Base-by-base conservation (phyloP, 2,888 invertebrate genomes). In the Liopterus haemorrhoidalis region DNA sequence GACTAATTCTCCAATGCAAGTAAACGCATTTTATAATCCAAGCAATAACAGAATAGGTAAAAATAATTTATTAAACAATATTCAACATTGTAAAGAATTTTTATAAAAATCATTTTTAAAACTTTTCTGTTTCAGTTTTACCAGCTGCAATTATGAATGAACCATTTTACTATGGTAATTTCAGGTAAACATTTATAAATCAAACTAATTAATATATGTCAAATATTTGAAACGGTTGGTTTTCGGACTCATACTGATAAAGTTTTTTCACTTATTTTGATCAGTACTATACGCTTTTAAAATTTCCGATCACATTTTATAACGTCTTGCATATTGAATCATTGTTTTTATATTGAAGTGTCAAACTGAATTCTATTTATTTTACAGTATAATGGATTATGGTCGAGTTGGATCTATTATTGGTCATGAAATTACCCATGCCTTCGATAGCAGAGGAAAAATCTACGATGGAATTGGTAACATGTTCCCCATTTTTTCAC, bases 11-110 rank as follows among this genome's bases (percentile, higher is more conserved):
- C 74, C 76, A 0, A 72, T 78, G 12, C 67, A 73, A 20, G 76
- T 78, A 2, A 81, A 81, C 57, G 81, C 81, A 0, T 81, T 76
- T 60, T 81, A 82, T 63, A 76, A 74, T 54, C 69, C 75, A 20
- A 70, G 73, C 30, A 76, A 62, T 48, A 68, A 64, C 54, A 61
- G 58, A 63, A 73, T 66, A 49, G 64, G 64, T 76, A 69, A 64
- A 70, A 66, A 32, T n/a, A 30, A 9, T 30, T 25, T 41, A 43
- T 16, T 20, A 39, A 32, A 5, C 22, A 38, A n/a, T n/a, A n/a
- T n/a, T n/a, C n/a, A n/a, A n/a, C n/a, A n/a, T n/a, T n/a, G n/a
- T n/a, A n/a, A n/a, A n/a, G n/a, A n/a, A 12, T 41, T 22, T 24
- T 19, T 49, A 5, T 28, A 16, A 41, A 18, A 8, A 36, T 30